phyloP scores from a whole-genome alignment of 2,888 invertebrate genomes.

The Microplitis manilae region DNA sequence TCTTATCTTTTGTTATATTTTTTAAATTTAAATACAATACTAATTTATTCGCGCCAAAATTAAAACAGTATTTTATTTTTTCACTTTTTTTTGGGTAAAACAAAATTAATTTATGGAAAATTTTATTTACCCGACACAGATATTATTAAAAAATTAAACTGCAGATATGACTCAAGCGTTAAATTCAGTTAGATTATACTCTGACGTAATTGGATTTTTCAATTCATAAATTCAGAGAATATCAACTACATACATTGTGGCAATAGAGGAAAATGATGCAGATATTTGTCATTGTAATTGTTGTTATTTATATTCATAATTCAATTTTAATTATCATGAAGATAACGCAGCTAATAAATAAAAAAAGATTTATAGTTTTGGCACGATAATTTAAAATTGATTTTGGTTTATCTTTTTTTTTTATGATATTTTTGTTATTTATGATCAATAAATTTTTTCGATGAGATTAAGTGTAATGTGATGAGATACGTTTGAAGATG shows the following conservation, averaged over 20 bases:
- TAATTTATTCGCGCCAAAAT: background rate
- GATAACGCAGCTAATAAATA: background rate
- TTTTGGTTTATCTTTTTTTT: too few species aligned
- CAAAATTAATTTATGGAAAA: background rate
- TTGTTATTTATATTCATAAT: background rate
- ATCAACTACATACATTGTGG: too few species aligned
- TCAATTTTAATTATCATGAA: background rate
- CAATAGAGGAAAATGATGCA: background rate
- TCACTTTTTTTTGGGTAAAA: background rate
- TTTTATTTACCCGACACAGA: background rate
- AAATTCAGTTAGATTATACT: background rate
- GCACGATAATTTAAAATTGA: too few species aligned
- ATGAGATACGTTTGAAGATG: background rate
- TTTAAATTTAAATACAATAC: background rate
- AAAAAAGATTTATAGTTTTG: background rate
- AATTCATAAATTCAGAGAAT: too few species aligned
- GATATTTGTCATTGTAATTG: background rate
- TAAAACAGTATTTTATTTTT: too few species aligned
- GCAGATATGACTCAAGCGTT: background rate
- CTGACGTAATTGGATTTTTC: background rate
- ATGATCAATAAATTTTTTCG: constrained; percentile 8
- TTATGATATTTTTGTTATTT: background rate
- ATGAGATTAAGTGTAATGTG: background rate
- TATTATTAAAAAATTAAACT: background rate
- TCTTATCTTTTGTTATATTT: background rate